Evolutionary conservation across 2,888 invertebrate genomes (phyloP).

Genomic region (Sepioteuthis lessoniana): DNA sequence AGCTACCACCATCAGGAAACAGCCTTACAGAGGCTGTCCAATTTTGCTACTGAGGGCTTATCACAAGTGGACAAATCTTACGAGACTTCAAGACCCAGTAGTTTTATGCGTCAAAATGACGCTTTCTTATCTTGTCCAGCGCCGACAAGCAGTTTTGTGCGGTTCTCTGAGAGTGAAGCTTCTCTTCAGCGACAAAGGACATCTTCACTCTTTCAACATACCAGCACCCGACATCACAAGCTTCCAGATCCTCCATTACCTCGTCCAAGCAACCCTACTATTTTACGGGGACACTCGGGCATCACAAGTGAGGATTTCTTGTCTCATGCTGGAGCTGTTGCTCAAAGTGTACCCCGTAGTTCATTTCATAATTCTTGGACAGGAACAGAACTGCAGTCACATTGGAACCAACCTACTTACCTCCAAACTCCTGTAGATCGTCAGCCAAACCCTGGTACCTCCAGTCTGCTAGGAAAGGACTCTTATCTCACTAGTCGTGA

Average conservation of each 20-base stretch:
- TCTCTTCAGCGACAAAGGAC: constrained; percentile 66
- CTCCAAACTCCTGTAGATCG: constrained; percentile 62
- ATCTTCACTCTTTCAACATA: constrained; percentile 48
- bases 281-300: constrained; percentile 61
- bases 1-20: constrained; percentile 45
- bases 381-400: constrained; percentile 67
- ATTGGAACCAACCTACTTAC: constrained; percentile 67
- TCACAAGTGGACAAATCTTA: constrained; percentile 56
- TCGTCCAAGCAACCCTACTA: constrained; percentile 58
- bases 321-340: constrained; percentile 58
- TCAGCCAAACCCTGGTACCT: constrained; percentile 62
- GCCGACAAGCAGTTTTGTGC: constrained; percentile 62
- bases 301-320: constrained; percentile 67
- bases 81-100: constrained; percentile 53
- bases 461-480: constrained; percentile 66
- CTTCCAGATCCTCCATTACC: constrained; percentile 63
- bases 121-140: constrained; percentile 54
- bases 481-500: constrained; percentile 67
- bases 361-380: constrained; percentile 69
- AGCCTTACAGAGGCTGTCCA: constrained; percentile 60
- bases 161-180: constrained; percentile 67
- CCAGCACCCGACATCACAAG: constrained; percentile 57
- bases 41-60: constrained; percentile 56
- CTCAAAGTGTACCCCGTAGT: constrained; percentile 68
- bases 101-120: constrained; percentile 55